Evolutionary conservation across 1,140 invertebrate genomes (phyloP).

Genomic region (Daktulosphaira vitifoliae): DNA sequence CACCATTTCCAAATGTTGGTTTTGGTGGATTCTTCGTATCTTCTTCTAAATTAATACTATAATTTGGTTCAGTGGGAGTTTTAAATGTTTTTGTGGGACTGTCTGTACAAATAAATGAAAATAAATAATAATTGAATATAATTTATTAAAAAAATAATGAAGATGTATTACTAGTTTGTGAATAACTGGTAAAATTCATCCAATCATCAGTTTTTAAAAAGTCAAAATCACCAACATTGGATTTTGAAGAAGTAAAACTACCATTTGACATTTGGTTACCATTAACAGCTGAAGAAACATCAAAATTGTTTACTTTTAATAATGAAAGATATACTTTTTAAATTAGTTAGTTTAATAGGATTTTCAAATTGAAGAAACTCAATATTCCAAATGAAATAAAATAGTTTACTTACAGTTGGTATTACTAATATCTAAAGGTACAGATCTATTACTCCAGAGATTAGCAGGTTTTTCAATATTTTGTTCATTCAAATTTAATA

Average conservation of each 20-base stretch:
- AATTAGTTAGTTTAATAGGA: too few species aligned
- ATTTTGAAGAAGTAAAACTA: constrained; percentile 21
- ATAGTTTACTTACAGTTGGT: constrained; percentile 16
- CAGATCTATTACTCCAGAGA: constrained; percentile 12
- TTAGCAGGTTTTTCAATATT: neutral
- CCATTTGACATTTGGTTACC: neutral
- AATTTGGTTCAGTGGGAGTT: constrained; percentile 44
- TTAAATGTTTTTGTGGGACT: constrained; percentile 43
- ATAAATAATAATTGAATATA: too few species aligned
- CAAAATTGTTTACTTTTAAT: too few species aligned
- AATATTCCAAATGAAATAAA: too few species aligned
- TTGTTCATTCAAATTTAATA: constrained; percentile 12
- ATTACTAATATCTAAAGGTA: neutral
- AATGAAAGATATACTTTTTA: too few species aligned
- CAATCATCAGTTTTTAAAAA: constrained; percentile 23
- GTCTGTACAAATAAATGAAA: constrained; percentile 33
- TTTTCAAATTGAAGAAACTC: too few species aligned
- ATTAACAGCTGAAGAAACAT: constrained; percentile 17
- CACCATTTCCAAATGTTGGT: constrained; percentile 46
- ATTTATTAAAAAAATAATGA: neutral
- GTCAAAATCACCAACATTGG: constrained; percentile 18
- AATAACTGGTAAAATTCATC: constrained; percentile 17
- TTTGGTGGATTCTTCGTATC: constrained; percentile 36
- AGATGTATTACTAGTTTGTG: constrained; percentile 30
- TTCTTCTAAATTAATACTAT: constrained; percentile 60